phyloP scores from a whole-genome alignment of 2,113 vertebrate species.

The Poeciliopsis turrubarensis region DNA sequence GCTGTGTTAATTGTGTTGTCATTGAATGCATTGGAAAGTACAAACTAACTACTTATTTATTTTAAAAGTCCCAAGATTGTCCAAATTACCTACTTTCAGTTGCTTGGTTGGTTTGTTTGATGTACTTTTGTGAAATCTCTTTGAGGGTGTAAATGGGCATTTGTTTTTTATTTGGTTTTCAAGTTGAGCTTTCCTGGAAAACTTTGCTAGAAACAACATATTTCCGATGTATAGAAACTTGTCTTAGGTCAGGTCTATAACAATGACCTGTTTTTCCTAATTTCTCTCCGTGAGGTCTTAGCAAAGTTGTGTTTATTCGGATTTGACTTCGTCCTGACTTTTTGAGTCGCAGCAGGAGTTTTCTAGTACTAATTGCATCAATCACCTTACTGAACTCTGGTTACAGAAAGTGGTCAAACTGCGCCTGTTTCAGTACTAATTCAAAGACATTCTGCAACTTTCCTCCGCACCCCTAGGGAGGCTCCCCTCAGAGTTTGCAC shows the following conservation, averaged over 20 bases:
- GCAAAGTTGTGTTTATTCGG: not conserved
- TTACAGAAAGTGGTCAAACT: not conserved
- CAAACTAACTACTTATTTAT: no score
- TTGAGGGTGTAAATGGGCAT: slow-evolving; percentile 12
- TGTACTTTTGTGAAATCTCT: not conserved
- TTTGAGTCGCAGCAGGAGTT: not conserved
- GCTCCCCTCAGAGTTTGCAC: not conserved
- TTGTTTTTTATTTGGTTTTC: slow-evolving; percentile 16
- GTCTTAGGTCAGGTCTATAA: not conserved
- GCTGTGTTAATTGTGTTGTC: no score
- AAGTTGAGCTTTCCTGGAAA: not conserved
- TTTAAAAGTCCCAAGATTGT: no score
- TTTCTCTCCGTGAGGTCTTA: not conserved
- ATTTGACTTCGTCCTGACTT: not conserved
- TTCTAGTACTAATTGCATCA: not conserved
- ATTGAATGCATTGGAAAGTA: no score
- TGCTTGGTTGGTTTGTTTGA: no score
- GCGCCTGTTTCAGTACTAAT: not conserved
- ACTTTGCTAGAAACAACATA: not conserved
- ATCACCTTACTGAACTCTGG: not conserved
- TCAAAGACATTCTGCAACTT: not conserved
- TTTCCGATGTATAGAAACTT: not conserved
- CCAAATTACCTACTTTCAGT: no score
- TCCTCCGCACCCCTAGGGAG: not conserved
- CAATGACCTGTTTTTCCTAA: not conserved